A percentile compares a stretch with the other conserved stretches of the same genome.
phyloP scores from a whole-genome alignment of 2,888 invertebrate species.

The Phyllotreta striolata region DNA sequence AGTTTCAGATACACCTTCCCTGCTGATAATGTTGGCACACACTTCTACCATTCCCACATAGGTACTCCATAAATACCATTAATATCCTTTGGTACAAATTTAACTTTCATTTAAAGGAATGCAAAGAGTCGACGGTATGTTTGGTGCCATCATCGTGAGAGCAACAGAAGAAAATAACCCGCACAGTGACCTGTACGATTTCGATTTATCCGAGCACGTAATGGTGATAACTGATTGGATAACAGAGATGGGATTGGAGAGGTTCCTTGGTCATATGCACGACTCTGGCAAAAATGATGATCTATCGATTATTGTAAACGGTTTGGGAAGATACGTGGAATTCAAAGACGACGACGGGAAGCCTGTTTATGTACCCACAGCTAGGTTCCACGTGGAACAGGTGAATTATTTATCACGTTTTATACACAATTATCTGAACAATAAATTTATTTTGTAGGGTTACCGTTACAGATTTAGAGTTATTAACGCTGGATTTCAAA shows the following conservation, averaged over 20 bases:
- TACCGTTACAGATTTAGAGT: constrained; percentile 80
- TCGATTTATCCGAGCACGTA: constrained; percentile 78
- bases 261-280: constrained; percentile 85
- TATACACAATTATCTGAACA: not conserved
- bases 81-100: constrained; percentile 30
- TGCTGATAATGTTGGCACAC: constrained; percentile 79
- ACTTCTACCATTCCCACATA: constrained; percentile 85
- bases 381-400: constrained; percentile 72
- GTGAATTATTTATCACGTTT: constrained; percentile 56
- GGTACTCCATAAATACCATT: constrained; percentile 53
- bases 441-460: constrained; percentile 59
- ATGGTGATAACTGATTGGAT: constrained; percentile 86
- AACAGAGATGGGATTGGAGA: constrained; percentile 73
- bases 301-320: constrained; percentile 81
- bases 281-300: constrained; percentile 83
- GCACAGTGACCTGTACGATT: constrained; percentile 76
- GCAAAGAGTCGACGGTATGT: constrained; percentile 88
- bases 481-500: constrained; percentile 86
- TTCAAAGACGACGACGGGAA: constrained; percentile 52
- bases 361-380: constrained; percentile 66
- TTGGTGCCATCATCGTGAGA: constrained; percentile 79
- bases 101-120: constrained; percentile 68
- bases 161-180: constrained; percentile 70
- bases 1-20: constrained; percentile 79
- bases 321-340: constrained; percentile 71